A percentile compares a stretch with the other conserved stretches of the same genome.
Conservation (phyloP, 2,797 vertebrate species). For the Gymnodraco acuticeps region DNA sequence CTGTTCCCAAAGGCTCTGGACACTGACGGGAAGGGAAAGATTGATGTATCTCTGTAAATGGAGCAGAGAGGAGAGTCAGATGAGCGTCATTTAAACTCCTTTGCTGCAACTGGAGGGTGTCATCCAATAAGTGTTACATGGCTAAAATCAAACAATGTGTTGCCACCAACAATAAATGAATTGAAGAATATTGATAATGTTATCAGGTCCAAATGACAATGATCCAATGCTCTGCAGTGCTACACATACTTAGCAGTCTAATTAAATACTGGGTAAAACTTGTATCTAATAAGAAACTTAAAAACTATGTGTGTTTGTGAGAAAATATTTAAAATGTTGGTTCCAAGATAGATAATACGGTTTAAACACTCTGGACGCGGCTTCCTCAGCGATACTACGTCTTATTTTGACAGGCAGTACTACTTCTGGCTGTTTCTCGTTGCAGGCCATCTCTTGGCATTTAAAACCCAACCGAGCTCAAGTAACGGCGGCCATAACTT, state of each 20-base stretch:
- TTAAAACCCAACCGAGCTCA: slow-evolving; percentile 65
- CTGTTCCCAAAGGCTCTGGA: background rate
- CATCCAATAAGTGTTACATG: background rate
- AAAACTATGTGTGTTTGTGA: slow-evolving; percentile 17
- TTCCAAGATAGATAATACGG: slow-evolving; percentile 16
- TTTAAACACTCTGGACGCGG: slow-evolving; percentile 8
- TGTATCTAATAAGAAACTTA: slow-evolving; percentile 1
- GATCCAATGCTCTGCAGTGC: background rate
- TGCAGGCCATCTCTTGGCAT: slow-evolving; percentile 62
- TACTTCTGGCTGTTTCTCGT: slow-evolving; percentile 57
- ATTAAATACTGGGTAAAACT: background rate
- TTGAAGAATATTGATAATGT: background rate
- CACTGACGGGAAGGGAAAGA: background rate
- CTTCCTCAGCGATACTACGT: slow-evolving; percentile 25
- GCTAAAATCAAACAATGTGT: background rate
- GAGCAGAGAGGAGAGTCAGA: background rate
- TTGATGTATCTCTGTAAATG: background rate
- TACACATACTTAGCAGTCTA: background rate
- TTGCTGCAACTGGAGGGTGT: background rate
- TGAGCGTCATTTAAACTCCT: too few species aligned
- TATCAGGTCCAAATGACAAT: background rate
- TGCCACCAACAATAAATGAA: background rate
- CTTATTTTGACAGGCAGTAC: slow-evolving; percentile 53
- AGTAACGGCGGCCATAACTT: slow-evolving; percentile 42
- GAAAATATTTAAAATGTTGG: slow-evolving; percentile 5